Base-by-base conservation (phyloP, 2,797 vertebrate genomes). In the Acomys russatus region DNA sequence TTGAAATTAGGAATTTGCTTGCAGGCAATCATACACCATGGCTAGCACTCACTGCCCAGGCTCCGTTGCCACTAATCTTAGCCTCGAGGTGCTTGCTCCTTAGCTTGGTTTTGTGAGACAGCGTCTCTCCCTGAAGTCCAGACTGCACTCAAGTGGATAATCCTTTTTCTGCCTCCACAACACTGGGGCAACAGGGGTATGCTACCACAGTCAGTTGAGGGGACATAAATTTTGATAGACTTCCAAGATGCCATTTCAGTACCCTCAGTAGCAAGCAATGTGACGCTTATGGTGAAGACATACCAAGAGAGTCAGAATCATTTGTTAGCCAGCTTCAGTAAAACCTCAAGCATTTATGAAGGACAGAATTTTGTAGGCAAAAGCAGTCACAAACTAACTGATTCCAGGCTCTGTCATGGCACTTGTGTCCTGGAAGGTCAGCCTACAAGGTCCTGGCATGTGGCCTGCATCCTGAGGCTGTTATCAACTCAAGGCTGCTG, bases 371-470 rank as follows among this genome's bases (percentile, higher is more conserved):
- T 95, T 95, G 76, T 83, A 94, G 96, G 95, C 97, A 98, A 97
- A 97, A 98, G 97, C 97, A 97, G 97, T 79, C 97, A 95, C 95
- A 94, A 95, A 76, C 95, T 84, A 97, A 97, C 95, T 33, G 96
- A 97, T 84, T 79, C 73, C 94, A 90, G 94, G 88, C 83, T 98
- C 91, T 1, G 54, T 96, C 96, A 91, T 95, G 97, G 97, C 90
- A 94, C 54, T 4, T 56, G 96, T 71, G 87, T 96, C 94, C 95
- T 0, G 6, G 91, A 73, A 94, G 96, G 96, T 87, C 96, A 96
- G 94, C 96, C 98, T 98, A 98, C 95, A 71, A 76, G 86, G 91
- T 91, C 88, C 87, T 73, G 77, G 96, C 97, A 80, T 23, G 33
- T 44, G 30, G 88, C 63, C 78, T 86, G 66, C 49, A 17, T 30